Conservation (phyloP, 2,113 vertebrate genomes). For the Hippocampus mohnikei region DNA sequence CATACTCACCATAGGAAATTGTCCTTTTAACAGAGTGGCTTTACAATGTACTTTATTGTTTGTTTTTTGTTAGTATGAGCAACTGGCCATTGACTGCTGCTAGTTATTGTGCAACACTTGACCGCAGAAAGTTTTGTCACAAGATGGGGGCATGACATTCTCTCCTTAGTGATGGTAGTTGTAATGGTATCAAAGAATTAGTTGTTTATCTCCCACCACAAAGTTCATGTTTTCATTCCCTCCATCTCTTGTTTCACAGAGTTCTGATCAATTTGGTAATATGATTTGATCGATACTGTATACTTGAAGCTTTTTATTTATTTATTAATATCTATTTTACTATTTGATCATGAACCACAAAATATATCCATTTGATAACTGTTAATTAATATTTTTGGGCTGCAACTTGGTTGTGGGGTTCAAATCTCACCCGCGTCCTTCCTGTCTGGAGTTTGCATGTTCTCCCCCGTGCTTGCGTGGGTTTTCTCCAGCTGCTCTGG, state of each 20-base stretch:
- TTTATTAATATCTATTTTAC: too few species aligned
- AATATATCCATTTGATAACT: background rate
- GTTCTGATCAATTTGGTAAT: background rate
- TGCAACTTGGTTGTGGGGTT: too few species aligned
- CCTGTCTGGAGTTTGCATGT: too few species aligned
- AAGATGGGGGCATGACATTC: constrained; percentile 33
- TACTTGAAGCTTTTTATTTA: background rate
- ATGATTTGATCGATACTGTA: background rate
- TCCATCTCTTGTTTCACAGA: background rate
- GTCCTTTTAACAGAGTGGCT: background rate
- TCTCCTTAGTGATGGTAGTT: background rate
- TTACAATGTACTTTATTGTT: constrained; percentile 1
- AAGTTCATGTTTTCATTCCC: background rate
- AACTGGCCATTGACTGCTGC: constrained; percentile 3
- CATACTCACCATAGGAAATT: background rate
- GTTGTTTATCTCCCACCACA: too few species aligned
- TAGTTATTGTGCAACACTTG: background rate
- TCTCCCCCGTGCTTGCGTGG: too few species aligned
- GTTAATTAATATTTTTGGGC: background rate
- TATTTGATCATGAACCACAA: background rate
- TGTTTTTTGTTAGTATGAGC: constrained; percentile 5
- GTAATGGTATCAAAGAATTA: background rate
- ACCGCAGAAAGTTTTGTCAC: constrained; percentile 23
- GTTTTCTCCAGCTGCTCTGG: too few species aligned
- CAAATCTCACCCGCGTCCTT: too few species aligned